These are phyloP conservation scores for Stomatorhinus ivindoensis DNA, from an alignment of 2,113 vertebrate genomes.

Conservation along the genomic window DNA sequence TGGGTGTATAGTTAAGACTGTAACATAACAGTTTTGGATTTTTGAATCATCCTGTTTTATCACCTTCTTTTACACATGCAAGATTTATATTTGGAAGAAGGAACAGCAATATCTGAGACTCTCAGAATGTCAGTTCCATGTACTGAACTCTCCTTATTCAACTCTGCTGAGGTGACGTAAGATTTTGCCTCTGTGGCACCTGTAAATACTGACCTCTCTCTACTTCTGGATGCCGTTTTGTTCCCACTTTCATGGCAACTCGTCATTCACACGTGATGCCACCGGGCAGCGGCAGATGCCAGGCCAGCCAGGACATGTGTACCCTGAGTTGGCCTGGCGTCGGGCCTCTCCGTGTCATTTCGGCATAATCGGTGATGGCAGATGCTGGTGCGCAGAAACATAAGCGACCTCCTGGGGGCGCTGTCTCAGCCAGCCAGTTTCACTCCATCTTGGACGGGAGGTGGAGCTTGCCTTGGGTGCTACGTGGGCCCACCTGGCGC, in stretches of 20 bases:
- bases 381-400: background rate
- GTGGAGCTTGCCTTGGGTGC: background rate
- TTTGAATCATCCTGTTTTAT: background rate
- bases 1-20: background rate
- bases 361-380: conserved; percentile 50
- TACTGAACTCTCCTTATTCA: background rate
- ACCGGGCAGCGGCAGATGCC: background rate
- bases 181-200: background rate
- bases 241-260: background rate
- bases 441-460: background rate
- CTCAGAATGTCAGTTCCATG: background rate
- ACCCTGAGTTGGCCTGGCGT: conserved; percentile 31
- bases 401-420: background rate
- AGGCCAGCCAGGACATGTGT: background rate
- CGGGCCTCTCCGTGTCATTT: conserved; percentile 24
- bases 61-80: background rate
- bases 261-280: background rate
- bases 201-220: background rate
- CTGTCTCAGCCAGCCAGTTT: background rate
- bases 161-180: background rate
- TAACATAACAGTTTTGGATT: background rate
- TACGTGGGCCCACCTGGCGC: background rate
- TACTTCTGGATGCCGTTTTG: background rate
- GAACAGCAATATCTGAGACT: background rate
- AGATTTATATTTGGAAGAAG: background rate